Percentiles rank a stretch among this genome's conserved stretches.
phyloP scores from a whole-genome alignment of 1,140 invertebrate species.

The Drosophila guanche region DNA sequence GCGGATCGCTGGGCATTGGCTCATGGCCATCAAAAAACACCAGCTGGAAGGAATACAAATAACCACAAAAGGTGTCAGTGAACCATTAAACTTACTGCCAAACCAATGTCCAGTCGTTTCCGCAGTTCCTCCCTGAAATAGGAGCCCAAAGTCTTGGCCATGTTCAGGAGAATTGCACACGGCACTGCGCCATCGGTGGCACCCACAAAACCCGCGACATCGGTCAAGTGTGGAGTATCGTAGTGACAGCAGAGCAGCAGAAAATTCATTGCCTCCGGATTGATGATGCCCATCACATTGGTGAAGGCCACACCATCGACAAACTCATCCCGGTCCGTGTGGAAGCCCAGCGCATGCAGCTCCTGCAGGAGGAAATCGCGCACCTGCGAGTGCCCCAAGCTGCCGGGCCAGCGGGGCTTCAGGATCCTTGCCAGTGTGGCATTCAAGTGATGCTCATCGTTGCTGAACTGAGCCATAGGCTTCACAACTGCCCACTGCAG shows the following conservation, averaged over 20 bases:
- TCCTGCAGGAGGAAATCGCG: constrained; percentile 85
- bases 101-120: constrained; percentile 12
- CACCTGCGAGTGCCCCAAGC: constrained; percentile 87
- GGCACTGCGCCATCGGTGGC: constrained; percentile 49
- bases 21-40: constrained; percentile 53
- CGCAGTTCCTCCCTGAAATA: constrained; percentile 9
- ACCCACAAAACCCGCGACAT: not conserved
- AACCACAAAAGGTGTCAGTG: too few relatives aligned
- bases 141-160: constrained; percentile 23
- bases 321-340: constrained; percentile 3
- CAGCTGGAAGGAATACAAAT: constrained; percentile 14
- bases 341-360: constrained; percentile 25
- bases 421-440: constrained; percentile 88
- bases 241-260: constrained; percentile 50
- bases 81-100: constrained; percentile 27
- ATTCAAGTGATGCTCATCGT: constrained; percentile 86
- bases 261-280: constrained; percentile 9
- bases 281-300: constrained; percentile 39
- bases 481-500: not conserved
- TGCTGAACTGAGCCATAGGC: not conserved
- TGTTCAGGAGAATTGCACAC: constrained; percentile 45
- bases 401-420: constrained; percentile 89
- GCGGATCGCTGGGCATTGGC: not conserved
- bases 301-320: not conserved
- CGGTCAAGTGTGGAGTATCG: constrained; percentile 19